Evolutionary conservation across 1,140 invertebrate species (phyloP).

Genomic region (Halictus rubicundus): DNA sequence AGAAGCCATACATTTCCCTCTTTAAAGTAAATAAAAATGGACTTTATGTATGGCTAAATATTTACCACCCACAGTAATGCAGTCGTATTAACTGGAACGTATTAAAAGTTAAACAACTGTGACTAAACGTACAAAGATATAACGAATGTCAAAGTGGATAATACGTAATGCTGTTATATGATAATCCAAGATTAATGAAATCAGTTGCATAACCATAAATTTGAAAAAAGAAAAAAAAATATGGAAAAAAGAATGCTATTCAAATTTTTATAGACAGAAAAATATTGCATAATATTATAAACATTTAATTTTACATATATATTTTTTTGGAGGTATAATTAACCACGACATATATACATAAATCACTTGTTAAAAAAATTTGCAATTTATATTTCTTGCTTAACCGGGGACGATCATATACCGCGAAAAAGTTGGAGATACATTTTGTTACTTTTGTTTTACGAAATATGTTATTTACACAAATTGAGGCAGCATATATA

Average conservation of each 20-base stretch:
- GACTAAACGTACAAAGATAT: slow-evolving; percentile 71
- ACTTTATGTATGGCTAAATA: slow-evolving; percentile 61
- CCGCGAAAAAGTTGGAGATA: slow-evolving; percentile 1
- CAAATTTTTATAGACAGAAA: slow-evolving; percentile 58
- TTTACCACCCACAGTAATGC: slow-evolving; percentile 64
- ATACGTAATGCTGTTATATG: slow-evolving; percentile 48
- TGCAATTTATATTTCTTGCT: slow-evolving; percentile 48
- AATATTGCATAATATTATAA: slow-evolving; percentile 43
- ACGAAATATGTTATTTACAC: slow-evolving; percentile 25
- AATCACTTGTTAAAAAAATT: slow-evolving; percentile 51
- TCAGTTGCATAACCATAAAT: slow-evolving; percentile 56
- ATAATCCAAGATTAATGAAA: slow-evolving; percentile 45
- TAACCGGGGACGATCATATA: slow-evolving; percentile 15
- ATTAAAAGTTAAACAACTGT: slow-evolving; percentile 70
- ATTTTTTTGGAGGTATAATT: slow-evolving; percentile 30
- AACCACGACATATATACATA: slow-evolving; percentile 31
- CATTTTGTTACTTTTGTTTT: slow-evolving; percentile 38
- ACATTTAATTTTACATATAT: slow-evolving; percentile 43
- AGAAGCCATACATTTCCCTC: slow-evolving; percentile 64
- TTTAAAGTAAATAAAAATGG: slow-evolving; percentile 65
- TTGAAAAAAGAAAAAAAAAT: slow-evolving; percentile 11
- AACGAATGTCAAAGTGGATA: slow-evolving; percentile 57
- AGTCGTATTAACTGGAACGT: slow-evolving; percentile 67
- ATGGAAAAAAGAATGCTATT: slow-evolving; percentile 31
- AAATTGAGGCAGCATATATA: slow-evolving; percentile 32